Conservation (phyloP, 2,113 vertebrate species). For the Tursiops truncatus region DNA sequence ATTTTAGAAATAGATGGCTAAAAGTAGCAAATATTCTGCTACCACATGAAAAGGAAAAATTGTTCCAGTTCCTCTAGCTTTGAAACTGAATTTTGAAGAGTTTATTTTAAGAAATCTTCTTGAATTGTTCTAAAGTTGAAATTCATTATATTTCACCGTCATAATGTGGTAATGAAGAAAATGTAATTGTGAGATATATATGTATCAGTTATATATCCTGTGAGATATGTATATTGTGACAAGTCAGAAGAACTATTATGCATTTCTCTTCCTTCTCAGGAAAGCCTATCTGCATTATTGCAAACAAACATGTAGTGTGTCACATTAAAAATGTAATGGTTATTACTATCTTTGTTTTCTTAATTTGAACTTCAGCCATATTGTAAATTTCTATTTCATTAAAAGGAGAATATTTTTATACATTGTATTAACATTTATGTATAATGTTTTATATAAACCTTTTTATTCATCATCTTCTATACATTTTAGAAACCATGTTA, state of each 20-base stretch:
- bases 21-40: neutral
- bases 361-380: neutral
- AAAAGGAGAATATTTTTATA: neutral
- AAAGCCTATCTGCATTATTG: neutral
- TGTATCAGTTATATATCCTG: neutral
- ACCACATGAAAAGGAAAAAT: neutral
- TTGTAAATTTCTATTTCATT: neutral
- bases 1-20: neutral
- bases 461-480: neutral
- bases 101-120: neutral
- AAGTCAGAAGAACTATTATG: neutral
- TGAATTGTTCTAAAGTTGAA: neutral
- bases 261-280: neutral
- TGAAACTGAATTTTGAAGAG: neutral
- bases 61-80: neutral
- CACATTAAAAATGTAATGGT: slow-evolving; percentile 10
- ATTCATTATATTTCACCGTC: neutral
- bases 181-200: neutral
- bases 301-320: neutral
- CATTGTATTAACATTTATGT: neutral
- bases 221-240: neutral
- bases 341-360: neutral
- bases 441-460: neutral
- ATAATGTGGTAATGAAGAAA: neutral
- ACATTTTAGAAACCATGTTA: neutral